Percentiles rank a stretch among this genome's conserved stretches.
These are phyloP conservation scores for Scaptomyza reducta DNA, from an alignment of 2,888 invertebrate genomes.

Conservation along the genomic window DNA sequence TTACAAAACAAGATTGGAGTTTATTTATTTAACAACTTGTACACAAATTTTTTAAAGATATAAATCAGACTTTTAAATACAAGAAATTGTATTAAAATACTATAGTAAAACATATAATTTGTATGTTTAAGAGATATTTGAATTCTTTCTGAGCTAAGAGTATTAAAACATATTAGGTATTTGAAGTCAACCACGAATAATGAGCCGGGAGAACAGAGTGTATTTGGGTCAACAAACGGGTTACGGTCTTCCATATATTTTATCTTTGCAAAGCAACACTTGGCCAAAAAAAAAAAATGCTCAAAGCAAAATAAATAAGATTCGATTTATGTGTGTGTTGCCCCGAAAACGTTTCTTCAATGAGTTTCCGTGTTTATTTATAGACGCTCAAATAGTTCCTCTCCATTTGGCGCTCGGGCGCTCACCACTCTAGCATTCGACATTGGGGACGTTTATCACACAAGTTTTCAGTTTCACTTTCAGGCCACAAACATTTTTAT, in stretches of 20 bases:
- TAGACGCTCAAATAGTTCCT: slow-evolving; percentile 73
- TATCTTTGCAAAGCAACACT: slow-evolving; percentile 73
- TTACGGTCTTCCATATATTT: slow-evolving; percentile 72
- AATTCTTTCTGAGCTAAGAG: slow-evolving; percentile 17
- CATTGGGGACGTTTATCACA: slow-evolving; percentile 56
- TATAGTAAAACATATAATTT: too few relatives aligned
- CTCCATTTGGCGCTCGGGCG: slow-evolving; percentile 10
- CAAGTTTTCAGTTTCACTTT: slow-evolving; percentile 53
- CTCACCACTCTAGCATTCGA: slow-evolving; percentile 7
- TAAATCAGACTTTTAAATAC: background rate
- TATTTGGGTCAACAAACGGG: slow-evolving; percentile 56
- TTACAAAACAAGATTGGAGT: background rate
- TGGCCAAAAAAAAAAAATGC: slow-evolving; percentile 67
- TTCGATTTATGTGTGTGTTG: slow-evolving; percentile 76
- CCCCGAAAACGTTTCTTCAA: slow-evolving; percentile 45
- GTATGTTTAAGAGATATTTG: background rate
- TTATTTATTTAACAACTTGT: background rate
- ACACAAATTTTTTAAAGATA: background rate
- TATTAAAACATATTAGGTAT: slow-evolving; percentile 34
- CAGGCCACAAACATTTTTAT: slow-evolving; percentile 72
- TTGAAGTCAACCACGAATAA: slow-evolving; percentile 58
- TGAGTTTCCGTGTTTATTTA: slow-evolving; percentile 69
- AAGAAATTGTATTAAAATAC: too few relatives aligned
- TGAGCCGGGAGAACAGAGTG: slow-evolving; percentile 21
- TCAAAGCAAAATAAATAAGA: slow-evolving; percentile 76